A percentile compares a stretch with the other conserved stretches of the same genome.
These are phyloP conservation scores for Drosophila triauraria DNA, from an alignment of 1,140 invertebrate genomes.

Conservation along the genomic window DNA sequence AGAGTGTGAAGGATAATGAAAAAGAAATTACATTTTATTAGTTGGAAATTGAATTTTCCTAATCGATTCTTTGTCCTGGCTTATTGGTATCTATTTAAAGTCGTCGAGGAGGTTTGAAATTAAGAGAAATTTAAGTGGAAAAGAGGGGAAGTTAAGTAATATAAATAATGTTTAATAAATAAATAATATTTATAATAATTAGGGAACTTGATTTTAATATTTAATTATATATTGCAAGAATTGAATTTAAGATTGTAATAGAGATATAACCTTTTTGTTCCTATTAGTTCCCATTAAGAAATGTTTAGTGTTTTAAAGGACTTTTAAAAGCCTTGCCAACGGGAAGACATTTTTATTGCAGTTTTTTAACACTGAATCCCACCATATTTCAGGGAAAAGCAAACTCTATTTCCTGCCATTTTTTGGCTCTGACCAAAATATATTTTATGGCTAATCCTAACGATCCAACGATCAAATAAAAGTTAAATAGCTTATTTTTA, in stretches of 20 bases:
- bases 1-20: constrained; percentile 39
- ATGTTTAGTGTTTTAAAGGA: too few species aligned
- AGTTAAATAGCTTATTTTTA: not conserved
- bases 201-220: too few species aligned
- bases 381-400: not conserved
- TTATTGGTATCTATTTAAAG: not conserved
- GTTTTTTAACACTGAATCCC: not conserved
- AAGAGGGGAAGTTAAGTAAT: not conserved
- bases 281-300: too few species aligned
- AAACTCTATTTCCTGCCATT: too few species aligned
- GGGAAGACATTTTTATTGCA: not conserved
- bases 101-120: too few species aligned
- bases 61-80: constrained; percentile 28
- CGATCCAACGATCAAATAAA: not conserved
- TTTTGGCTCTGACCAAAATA: not conserved
- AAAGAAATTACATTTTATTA: constrained; percentile 59
- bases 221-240: too few species aligned
- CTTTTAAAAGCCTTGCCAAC: too few species aligned
- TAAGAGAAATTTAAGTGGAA: too few species aligned
- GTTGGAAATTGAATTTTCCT: constrained; percentile 47
- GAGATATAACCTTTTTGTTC: too few species aligned
- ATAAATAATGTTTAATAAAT: too few species aligned
- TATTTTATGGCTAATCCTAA: not conserved
- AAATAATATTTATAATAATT: not conserved
- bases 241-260: too few species aligned